Evolutionary conservation across 2,797 vertebrate species (phyloP), one percentile per base, ranked within the genome.

Genomic region (Rhinatrema bivittatum): DNA sequence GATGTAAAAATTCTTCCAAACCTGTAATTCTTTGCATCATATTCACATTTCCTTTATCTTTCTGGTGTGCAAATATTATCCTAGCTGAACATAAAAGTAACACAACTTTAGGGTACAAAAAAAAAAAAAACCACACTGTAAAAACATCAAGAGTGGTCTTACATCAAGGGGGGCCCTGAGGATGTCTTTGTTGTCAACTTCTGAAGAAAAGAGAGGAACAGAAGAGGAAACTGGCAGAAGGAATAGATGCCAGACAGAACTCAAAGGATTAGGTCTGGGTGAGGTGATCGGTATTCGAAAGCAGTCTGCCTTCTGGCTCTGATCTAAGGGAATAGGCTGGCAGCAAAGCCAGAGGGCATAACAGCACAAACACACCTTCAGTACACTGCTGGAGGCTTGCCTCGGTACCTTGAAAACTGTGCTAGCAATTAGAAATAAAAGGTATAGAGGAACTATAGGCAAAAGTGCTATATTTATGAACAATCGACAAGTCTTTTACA

Each of bases 161-260:
- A 97, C 94, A 98, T 98, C 94, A 98, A 97, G 94, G 90, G 94
- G 86, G 93, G 91, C 94, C 94, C 93, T 82, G 93, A 98, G 95
- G 95, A 98, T 93, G 91, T 97, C 95, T 98, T 98, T 98, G 95
- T 98, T 98, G 95, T 98, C 95, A 98, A 98, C 95, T 98, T 98
- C 95, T 97, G 92, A 98, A 95, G 94, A 92, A 89, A 94, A 94
- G 91, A 93, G 90, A 91, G 93, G 86, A 93, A 93, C 93, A 91
- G 92, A 91, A 90, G 91, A 94, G 90, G 90, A 93, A 94, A 91
- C 93, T 96, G 91, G 94, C 91, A 96, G 92, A 97, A 94, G 93
- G 89, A 93, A 91, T 93, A 91, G 95, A 97, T 96, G 93, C 94
- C 94, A 97, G 93, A 91, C 89, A 88, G 82, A 91, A 94, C 95